Base-by-base conservation (phyloP, 2,113 vertebrate genomes). In the Nerophis ophidion region DNA sequence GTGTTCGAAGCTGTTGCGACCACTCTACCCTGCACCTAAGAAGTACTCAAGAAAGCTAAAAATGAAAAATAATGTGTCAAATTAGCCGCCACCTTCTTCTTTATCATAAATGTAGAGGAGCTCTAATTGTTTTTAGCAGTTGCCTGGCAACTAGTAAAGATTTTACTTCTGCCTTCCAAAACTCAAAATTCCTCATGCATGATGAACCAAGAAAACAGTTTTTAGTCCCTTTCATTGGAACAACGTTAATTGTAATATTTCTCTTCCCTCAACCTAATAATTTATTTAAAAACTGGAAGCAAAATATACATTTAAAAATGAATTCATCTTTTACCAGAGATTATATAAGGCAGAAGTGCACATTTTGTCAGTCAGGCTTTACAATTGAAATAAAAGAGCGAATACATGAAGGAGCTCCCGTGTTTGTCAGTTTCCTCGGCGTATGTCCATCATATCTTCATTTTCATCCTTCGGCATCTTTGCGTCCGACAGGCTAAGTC, bases 281-380 rank as follows among this genome's bases (percentile, higher is more conserved):
- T 42, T 42, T 42, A 11, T 42, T 44, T 12, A 44, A 44, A 44
- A 44, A 11, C 10, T 44, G 40, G 10, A 44, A 6, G 40, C 40
- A 44, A 10, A 44, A 44, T 44, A 4, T 44, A 44, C 40, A 44
- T 12, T 3, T 11, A 2, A 45, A 44, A 26, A 44, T 42, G 42
- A 50, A 52, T 65, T 68, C 0, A 1, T 38, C 8, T 48, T 46
- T n/a, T 47, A n/a, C 46, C 5, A 11, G 14, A 67, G 48, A 26
- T n/a, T 42, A 14, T 44, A 55, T 60, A 72, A 81, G 81, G 79
- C 81, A 83, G 72, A 75, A 81, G 58, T 74, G 81, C 77, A 66
- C 66, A 46, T 61, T 65, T 76, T n/a, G 59, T 5, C 72, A 83
- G 76, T 76, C 81, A 85, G 83, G 79, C 69, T 81, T 62, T 65